Conservation (phyloP, 2,888 invertebrate genomes). For the Drosophila putrida region DNA sequence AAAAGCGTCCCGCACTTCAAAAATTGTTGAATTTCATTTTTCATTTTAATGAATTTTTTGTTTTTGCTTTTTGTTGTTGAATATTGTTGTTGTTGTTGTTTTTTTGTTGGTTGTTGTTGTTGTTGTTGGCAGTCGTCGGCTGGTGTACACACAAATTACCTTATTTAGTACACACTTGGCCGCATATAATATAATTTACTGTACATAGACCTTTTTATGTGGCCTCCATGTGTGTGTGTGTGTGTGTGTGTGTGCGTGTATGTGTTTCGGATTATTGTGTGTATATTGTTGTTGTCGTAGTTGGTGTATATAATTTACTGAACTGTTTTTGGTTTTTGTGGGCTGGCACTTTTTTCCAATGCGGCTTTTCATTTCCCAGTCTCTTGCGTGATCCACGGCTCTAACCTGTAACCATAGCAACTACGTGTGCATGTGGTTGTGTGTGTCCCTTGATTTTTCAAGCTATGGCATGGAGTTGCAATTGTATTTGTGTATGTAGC, state of each 20-base stretch:
- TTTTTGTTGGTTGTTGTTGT: conserved; percentile 31
- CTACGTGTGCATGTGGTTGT: conserved; percentile 14
- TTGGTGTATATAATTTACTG: conserved; percentile 79
- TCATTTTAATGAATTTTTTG: conserved; percentile 81
- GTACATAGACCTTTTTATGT: conserved; percentile 76
- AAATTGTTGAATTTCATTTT: conserved; percentile 79
- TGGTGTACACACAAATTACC: conserved; percentile 82
- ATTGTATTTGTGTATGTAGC: background rate
- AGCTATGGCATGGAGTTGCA: conserved; percentile 2
- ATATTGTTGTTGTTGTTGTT: conserved; percentile 29
- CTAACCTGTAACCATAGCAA: conserved; percentile 55
- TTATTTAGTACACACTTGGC: conserved; percentile 78
- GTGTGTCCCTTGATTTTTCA: conserved; percentile 17
- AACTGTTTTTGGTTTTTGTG: conserved; percentile 76
- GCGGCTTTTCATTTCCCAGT: conserved; percentile 63
- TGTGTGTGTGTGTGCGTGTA: conserved; percentile 12
- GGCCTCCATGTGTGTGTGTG: conserved; percentile 15
- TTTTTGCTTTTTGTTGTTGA: conserved; percentile 48
- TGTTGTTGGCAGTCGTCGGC: conserved; percentile 50
- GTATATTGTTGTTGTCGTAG: conserved; percentile 31
- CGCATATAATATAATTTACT: conserved; percentile 82
- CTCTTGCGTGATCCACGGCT: conserved; percentile 26
- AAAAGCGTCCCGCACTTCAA: conserved; percentile 63
- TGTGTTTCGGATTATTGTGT: too few relatives aligned
- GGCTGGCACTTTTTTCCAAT: conserved; percentile 62